Evolutionary conservation across 2,113 vertebrate genomes (phyloP).

Genomic region (Emydura subglobosa): DNA sequence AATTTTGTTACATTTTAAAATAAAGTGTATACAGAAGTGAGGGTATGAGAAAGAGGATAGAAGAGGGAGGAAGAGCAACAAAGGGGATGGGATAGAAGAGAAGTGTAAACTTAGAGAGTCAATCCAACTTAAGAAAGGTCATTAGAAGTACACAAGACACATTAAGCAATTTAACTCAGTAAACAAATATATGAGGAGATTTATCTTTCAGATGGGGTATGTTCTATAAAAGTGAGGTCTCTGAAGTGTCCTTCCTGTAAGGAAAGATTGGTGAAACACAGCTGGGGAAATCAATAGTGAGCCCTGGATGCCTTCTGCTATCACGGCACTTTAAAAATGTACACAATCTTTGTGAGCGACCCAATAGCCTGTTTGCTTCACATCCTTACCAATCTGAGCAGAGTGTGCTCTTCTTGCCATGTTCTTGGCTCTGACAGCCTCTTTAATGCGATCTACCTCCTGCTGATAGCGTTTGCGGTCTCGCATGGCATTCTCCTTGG

Average conservation of each 20-base stretch:
- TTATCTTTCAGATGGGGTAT: slow-evolving; percentile 37
- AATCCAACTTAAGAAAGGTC: slow-evolving; percentile 53
- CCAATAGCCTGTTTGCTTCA: background rate
- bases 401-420: slow-evolving; percentile 90
- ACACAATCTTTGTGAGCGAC: background rate
- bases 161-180: slow-evolving; percentile 51
- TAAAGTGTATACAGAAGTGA: background rate
- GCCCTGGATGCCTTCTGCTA: background rate
- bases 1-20: background rate
- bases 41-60: background rate
- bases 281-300: background rate
- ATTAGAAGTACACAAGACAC: slow-evolving; percentile 41
- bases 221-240: background rate
- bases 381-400: slow-evolving; percentile 89
- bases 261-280: background rate
- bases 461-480: slow-evolving; percentile 96
- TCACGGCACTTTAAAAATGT: background rate
- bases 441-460: slow-evolving; percentile 96
- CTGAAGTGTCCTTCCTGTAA: background rate
- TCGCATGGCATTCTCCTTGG: slow-evolving; percentile 92
- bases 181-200: slow-evolving; percentile 25
- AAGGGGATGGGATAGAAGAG: slow-evolving; percentile 17
- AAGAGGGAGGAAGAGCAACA: background rate
- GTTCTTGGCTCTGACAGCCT: slow-evolving; percentile 93
- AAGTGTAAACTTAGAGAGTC: slow-evolving; percentile 54